phyloP scores from a whole-genome alignment of 2,113 vertebrate species.

The Gorsachius goisagi region DNA sequence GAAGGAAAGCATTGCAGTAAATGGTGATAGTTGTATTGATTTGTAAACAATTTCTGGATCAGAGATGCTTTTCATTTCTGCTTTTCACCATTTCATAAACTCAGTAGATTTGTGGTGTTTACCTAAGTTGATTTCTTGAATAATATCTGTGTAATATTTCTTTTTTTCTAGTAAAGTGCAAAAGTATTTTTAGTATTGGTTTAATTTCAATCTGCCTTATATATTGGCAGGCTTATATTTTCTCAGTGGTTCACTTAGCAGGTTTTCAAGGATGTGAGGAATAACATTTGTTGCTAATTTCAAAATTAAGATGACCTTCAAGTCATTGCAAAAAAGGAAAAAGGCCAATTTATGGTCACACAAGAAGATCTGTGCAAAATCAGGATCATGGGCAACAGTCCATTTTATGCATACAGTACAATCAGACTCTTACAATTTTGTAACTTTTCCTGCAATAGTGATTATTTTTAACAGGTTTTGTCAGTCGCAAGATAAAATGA shows the following conservation, averaged over 20 bases:
- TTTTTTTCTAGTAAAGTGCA: background rate
- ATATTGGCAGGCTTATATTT: background rate
- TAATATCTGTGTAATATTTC: background rate
- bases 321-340: background rate
- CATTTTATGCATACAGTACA: background rate
- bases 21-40: background rate
- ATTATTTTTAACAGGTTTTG: background rate
- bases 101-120: background rate
- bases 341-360: background rate
- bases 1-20: background rate
- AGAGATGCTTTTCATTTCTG: background rate
- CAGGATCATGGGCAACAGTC: background rate
- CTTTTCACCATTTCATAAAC: background rate
- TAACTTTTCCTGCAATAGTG: background rate
- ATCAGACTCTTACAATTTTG: background rate
- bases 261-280: background rate
- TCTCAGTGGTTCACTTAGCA: background rate
- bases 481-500: constrained; percentile 2
- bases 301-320: background rate
- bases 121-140: background rate
- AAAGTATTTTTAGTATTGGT: background rate
- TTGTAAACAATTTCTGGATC: background rate
- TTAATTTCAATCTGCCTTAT: background rate
- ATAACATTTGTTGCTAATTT: background rate
- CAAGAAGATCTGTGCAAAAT: background rate